phyloP scores from a whole-genome alignment of 2,113 vertebrate genomes.

The Terrapene triunguis region DNA sequence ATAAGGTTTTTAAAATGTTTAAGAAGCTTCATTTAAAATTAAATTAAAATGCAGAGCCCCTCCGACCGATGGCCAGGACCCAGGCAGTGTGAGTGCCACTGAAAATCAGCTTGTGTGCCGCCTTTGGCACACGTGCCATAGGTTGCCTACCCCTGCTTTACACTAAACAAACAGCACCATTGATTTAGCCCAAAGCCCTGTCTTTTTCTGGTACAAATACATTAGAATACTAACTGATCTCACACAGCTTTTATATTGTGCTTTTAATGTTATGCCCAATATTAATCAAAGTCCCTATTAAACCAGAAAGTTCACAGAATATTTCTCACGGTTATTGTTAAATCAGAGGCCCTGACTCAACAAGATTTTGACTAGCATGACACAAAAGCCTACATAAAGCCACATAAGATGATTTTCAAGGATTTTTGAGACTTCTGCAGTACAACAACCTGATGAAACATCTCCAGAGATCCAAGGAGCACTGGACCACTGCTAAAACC shows the following conservation, averaged over 20 bases:
- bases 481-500: slow-evolving; percentile 13
- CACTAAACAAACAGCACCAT: slow-evolving; percentile 55
- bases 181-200: slow-evolving; percentile 47
- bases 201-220: slow-evolving; percentile 38
- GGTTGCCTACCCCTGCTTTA: background rate
- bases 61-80: no score
- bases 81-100: no score
- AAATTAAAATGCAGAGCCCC: no score
- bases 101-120: no score
- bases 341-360: slow-evolving; percentile 23
- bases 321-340: slow-evolving; percentile 31
- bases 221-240: slow-evolving; percentile 35
- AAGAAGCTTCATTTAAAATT: no score
- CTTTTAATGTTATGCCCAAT: slow-evolving; percentile 23
- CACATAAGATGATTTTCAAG: background rate
- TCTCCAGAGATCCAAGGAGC: background rate
- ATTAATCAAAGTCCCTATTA: slow-evolving; percentile 50
- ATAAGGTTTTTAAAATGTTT: no score
- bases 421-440: background rate
- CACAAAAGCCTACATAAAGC: background rate
- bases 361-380: rapidly evolving
- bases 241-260: background rate
- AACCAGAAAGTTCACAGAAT: slow-evolving; percentile 23
- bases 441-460: background rate
- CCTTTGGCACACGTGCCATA: no score